phyloP scores from a whole-genome alignment of 2,888 invertebrate species.

The Campoletis raptor region DNA sequence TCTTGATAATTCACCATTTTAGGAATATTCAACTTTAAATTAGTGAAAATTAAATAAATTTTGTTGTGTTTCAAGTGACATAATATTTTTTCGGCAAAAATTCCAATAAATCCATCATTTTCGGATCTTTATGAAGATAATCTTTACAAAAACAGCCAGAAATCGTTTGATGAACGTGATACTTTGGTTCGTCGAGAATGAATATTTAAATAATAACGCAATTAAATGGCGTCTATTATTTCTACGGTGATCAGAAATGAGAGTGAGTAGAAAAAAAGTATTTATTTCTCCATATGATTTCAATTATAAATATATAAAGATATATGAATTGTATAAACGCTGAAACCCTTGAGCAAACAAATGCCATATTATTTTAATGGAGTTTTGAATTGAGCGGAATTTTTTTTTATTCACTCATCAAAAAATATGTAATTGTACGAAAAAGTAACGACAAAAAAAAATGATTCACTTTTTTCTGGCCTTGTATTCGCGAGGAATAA shows the following conservation, averaged over 20 bases:
- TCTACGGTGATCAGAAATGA: background rate
- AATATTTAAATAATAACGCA: background rate
- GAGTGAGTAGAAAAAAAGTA: background rate
- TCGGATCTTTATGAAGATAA: too few species aligned
- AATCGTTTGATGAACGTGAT: background rate
- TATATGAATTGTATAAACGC: too few species aligned
- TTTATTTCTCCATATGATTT: background rate
- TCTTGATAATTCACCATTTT: background rate
- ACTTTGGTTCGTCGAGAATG: background rate
- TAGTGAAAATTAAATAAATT: background rate
- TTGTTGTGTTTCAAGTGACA: background rate
- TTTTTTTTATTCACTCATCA: background rate
- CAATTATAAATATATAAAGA: background rate
- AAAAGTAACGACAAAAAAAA: background rate
- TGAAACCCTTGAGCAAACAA: background rate
- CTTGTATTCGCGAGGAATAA: background rate
- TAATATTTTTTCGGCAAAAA: background rate
- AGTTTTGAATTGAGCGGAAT: background rate
- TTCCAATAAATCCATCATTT: background rate
- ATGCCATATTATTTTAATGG: background rate
- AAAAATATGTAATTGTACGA: background rate
- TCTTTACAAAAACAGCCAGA: background rate
- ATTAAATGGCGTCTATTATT: background rate
- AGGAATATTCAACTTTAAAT: background rate
- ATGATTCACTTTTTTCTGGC: background rate